These are phyloP conservation scores for Macquaria australasica DNA, from an alignment of 2,113 vertebrate species.

Conservation along the genomic window DNA sequence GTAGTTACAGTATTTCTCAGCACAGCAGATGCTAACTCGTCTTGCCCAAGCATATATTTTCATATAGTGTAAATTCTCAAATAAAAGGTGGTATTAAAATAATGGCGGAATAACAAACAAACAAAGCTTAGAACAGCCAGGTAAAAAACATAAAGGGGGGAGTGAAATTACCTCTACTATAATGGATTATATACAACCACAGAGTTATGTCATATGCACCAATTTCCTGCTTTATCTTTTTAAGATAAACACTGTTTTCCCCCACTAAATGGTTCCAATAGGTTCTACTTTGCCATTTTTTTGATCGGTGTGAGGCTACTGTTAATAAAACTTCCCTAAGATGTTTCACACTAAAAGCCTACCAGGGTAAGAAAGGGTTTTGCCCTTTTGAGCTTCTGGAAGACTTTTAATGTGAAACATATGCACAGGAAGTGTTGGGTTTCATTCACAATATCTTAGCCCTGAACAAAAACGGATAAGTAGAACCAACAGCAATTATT, in stretches of 20 bases:
- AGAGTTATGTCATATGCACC: not conserved
- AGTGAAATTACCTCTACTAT: not conserved
- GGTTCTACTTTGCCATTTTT: not conserved
- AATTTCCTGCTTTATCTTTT: not conserved
- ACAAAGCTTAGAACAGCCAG: not conserved
- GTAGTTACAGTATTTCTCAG: slow-evolving; percentile 32
- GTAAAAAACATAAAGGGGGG: not conserved
- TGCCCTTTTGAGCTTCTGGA: not conserved
- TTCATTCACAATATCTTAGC: not conserved
- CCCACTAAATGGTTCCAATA: not conserved
- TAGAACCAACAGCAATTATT: not conserved
- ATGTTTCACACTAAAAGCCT: not conserved
- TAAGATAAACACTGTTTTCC: not conserved
- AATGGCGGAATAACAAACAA: not conserved
- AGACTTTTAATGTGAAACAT: not conserved
- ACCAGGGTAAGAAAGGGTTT: not conserved
- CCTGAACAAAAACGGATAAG: not conserved
- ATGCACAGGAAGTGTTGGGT: not conserved
- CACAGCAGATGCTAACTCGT: slow-evolving; percentile 32
- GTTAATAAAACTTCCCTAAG: not conserved
- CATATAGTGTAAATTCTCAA: not conserved
- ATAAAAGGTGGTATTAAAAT: not conserved
- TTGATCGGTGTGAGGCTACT: not conserved
- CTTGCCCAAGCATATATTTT: not conserved
- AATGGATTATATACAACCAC: not conserved